Evolutionary conservation across 2,888 invertebrate species (phyloP), one percentile per base, ranked within the genome.

Genomic region (Pollenia angustigena): DNA sequence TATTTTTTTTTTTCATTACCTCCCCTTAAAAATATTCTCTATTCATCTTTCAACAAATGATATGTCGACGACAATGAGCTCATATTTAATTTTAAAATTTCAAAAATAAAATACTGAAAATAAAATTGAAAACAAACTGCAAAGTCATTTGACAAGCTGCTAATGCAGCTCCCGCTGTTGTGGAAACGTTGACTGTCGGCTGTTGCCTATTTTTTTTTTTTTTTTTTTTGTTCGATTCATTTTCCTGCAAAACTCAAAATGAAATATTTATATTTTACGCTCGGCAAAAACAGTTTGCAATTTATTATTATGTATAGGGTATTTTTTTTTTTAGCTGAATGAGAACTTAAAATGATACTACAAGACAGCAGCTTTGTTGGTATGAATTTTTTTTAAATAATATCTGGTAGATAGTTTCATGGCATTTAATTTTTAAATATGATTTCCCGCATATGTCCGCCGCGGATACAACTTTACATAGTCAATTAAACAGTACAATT

Each of bases 71-170:
- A 81, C 84, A 81, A 91, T 92, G 92, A 92, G 90, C 90, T 92
- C 91, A 92, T 92, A 90, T 90, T 90, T 92, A 91, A 91, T 92
- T 92, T 90, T 90, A 90, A 89, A 54, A 78, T 89, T 42, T n/a
- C 7, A 40, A 48, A 79, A 54, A 66, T 54, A 14, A 72, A 56
- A 32, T 42, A 9, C 42, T 23, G 40, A 69, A 71, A n/a, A 62
- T 10, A 64, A 71, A 78, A 74, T 52, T 56, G 44, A 58, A 75
- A 64, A 50, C 89, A 90, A 92, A 91, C 88, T 92, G 92, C 92
- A 91, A 76, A 92, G 92, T 92, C 92, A 92, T 91, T 90, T 91
- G 91, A 92, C 92, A 92, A 92, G 92, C 92, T 92, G 92, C 91
- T 91, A 91, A 91, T 91, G 91, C 91, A 91, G 91, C 91, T 92